phyloP scores from a whole-genome alignment of 2,797 vertebrate genomes.

The Perodicticus potto region DNA sequence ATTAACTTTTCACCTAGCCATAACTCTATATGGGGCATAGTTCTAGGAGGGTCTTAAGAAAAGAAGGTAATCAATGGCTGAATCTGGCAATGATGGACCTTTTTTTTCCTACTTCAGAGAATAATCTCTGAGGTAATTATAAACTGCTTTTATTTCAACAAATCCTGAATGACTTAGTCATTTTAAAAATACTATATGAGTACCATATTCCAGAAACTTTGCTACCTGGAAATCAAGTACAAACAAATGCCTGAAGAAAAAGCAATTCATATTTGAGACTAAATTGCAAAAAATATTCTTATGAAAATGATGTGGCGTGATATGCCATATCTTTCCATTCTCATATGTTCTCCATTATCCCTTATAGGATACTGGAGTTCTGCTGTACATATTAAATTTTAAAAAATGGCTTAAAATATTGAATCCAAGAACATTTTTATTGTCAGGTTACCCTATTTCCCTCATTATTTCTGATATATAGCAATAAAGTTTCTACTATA shows the following conservation, averaged over 20 bases:
- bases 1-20: neutral
- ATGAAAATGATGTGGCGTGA: neutral
- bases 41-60: neutral
- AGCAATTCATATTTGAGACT: neutral
- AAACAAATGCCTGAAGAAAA: slow-evolving; percentile 34
- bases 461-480: neutral
- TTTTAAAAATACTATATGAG: slow-evolving; percentile 31
- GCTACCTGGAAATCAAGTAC: neutral
- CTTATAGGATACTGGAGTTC: neutral
- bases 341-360: neutral
- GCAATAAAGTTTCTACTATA: slow-evolving; percentile 8
- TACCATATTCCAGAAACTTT: slow-evolving; percentile 32
- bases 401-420: slow-evolving; percentile 34
- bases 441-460: neutral
- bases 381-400: neutral
- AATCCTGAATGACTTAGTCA: neutral
- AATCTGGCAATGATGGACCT: neutral
- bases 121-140: slow-evolving; percentile 40
- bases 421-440: neutral
- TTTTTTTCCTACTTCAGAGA: slow-evolving; percentile 20
- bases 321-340: neutral
- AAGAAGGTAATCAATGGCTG: neutral
- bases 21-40: neutral
- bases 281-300: neutral
- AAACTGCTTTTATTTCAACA: neutral